Evolutionary conservation across 1,140 invertebrate species (phyloP), one percentile per base, ranked within the genome.

Genomic region (Chrysopa pallens): DNA sequence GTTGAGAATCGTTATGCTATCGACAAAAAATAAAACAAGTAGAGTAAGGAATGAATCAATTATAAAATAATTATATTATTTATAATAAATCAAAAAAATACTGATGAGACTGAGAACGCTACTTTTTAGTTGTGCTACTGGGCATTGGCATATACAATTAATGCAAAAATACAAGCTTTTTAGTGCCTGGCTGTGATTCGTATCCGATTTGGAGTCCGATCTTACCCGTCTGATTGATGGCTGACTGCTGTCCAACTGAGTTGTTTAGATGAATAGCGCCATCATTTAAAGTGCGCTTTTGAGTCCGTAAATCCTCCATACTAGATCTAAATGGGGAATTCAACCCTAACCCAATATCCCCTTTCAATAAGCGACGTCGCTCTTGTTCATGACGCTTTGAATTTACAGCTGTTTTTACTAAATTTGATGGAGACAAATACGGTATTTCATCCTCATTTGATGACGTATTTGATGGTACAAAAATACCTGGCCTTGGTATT

Each of bases 361-460:
- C 42, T 37, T 48, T 48, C 38, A 48, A 42, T 11, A 48, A 49
- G 38, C 47, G 52, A 42, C 51, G 50, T 39, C 46, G 42, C 57
- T 61, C 50, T 43, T 67, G 61, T 52, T 74, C 69, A 49, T 70
- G 68, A 38, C 66, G 63, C 59, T 76, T 75, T 47, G 65, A 70
- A 51, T 72, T 72, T 28, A 76, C 73, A 6, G 73, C 73, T 8
- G 72, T 70, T 56, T 78, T 76, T 39, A 78, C 74, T 23, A 79
- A 59, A 48, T 63, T 66, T 45, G 72, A 73, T 12, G 76, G 76
- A 36, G 73, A 74, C 8, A 37, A 13, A 29, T 8, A 40, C 29
- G 40, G 31, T 12, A 36, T 13, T 36, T 40, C 14, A 28, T 35
- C 8, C 17, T 27, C 38, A 14, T 6, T 39, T 39, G 17, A 29